A percentile compares a stretch with the other conserved stretches of the same genome.
These are phyloP conservation scores for Brienomyrus brachyistius DNA, from an alignment of 2,113 vertebrate genomes.

Conservation along the genomic window DNA sequence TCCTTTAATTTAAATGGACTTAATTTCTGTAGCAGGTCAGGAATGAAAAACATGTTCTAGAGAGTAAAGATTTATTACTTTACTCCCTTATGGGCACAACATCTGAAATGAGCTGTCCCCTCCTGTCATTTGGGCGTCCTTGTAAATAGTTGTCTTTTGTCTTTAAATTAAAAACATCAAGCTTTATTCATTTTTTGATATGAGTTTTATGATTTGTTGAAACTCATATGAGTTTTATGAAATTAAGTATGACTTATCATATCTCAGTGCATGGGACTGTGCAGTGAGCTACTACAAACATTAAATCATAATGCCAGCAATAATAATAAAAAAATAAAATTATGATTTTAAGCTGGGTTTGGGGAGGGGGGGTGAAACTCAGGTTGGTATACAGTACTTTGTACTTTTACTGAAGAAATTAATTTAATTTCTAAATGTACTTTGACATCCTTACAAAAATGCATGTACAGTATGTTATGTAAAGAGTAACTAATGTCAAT, in stretches of 20 bases:
- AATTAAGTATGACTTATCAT: not conserved
- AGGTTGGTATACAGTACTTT: not conserved
- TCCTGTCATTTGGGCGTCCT: not conserved
- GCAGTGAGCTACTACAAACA: not conserved
- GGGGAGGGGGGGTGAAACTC: not conserved
- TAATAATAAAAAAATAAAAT: not conserved
- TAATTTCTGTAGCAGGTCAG: not conserved
- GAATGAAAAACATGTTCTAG: conserved; percentile 11
- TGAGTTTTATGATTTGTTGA: not conserved
- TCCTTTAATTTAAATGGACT: not conserved
- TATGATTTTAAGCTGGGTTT: not conserved
- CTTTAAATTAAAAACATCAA: not conserved
- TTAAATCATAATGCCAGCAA: not conserved
- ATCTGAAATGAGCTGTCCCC: not conserved
- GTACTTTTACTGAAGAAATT: not conserved
- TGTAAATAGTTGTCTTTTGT: not conserved
- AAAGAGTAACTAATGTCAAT: not conserved
- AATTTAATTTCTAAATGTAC: not conserved
- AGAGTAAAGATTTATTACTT: not conserved
- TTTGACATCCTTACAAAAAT: not conserved
- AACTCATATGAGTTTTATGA: not conserved
- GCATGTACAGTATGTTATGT: not conserved
- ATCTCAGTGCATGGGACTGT: not conserved
- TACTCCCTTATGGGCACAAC: not conserved
- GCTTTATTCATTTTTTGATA: not conserved